Evolutionary conservation across 2,113 vertebrate genomes (phyloP), one percentile per base, ranked within the genome.

Genomic region (Taurulus bubalis): DNA sequence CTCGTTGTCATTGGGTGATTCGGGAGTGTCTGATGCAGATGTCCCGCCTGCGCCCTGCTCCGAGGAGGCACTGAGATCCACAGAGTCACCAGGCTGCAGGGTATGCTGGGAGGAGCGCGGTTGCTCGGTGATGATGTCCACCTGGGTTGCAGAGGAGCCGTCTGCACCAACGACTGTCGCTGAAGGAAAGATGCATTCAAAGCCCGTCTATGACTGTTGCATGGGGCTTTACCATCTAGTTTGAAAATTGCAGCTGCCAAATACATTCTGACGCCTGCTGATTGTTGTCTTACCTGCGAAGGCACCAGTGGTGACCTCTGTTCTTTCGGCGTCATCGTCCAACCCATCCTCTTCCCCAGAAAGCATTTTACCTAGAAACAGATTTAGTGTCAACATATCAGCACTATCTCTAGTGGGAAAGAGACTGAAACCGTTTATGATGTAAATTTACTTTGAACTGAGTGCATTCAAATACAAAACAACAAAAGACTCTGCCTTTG

Each of bases 111-210:
- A 95, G 0, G 98, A 96, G 1, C 98, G 96, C 0, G 98, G 98
- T 94, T 99, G 98, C 73, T 99, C 96, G 0, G 98, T 99, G 85
- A 99, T 98, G 87, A 99, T 99, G 90, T 99, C 93, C 1, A 94
- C 91, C 0, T 97, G 95, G 4, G 93, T 93, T 0, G 94, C 72
- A 0, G 97, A 87, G 0, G 96, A 94, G 11, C 94, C 86, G 0
- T 96, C 96, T 0, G 96, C 96, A 0, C 94, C 95, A 47, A 95
- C 96, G 67, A 95, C 84, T 22, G 96, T 96, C 7, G 96, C 96
- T 98, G 77, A 22, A 72, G 30, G 32, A 32, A 42, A 63, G 18
- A 51, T 8, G 67, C 3, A 76, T n/a, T 68, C n/a, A 64, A 8
- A 75, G 51, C 3, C n/a, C 0, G 3, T 28, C 58, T n/a, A 51